These are phyloP conservation scores for Drosophila borealis DNA, from an alignment of 2,888 invertebrate genomes.

Conservation along the genomic window DNA sequence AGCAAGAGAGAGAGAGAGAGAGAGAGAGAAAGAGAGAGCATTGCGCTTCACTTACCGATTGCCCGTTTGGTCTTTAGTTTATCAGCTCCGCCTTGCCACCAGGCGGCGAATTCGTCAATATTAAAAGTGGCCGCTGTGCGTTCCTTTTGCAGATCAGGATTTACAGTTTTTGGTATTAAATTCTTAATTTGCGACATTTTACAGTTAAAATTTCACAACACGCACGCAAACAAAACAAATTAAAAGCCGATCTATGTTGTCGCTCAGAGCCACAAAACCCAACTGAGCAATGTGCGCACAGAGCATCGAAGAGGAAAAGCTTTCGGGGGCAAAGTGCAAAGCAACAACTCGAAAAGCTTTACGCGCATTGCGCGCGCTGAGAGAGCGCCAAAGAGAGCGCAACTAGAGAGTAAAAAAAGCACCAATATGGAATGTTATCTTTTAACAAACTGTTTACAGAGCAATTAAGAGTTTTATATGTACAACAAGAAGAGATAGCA, in stretches of 20 bases:
- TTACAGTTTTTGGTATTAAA: constrained; percentile 67
- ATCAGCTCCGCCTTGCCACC: constrained; percentile 90
- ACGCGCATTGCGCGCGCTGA: neutral
- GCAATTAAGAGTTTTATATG: constrained; percentile 16
- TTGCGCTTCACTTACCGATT: constrained; percentile 58
- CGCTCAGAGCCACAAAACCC: constrained; percentile 31
- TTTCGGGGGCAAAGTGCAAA: constrained; percentile 60
- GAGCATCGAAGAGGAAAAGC: constrained; percentile 30
- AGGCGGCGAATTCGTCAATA: constrained; percentile 90
- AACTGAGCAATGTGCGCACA: constrained; percentile 33
- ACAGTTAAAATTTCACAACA: neutral
- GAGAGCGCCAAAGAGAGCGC: constrained; percentile 6
- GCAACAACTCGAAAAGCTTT: constrained; percentile 9
- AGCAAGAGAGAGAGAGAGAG: neutral
- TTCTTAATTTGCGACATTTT: constrained; percentile 67
- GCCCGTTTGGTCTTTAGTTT: constrained; percentile 84
- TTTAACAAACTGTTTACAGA: constrained; percentile 7
- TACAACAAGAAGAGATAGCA: constrained; percentile 4
- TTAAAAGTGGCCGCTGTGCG: constrained; percentile 86
- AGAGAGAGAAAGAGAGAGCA: neutral
- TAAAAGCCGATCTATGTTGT: constrained; percentile 26
- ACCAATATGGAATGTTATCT: neutral
- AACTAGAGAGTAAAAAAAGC: neutral
- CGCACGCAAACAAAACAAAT: neutral
- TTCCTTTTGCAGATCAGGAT: constrained; percentile 79